These are phyloP conservation scores for Synergus umbraculus DNA, from an alignment of 2,888 invertebrate species.

Conservation along the genomic window DNA sequence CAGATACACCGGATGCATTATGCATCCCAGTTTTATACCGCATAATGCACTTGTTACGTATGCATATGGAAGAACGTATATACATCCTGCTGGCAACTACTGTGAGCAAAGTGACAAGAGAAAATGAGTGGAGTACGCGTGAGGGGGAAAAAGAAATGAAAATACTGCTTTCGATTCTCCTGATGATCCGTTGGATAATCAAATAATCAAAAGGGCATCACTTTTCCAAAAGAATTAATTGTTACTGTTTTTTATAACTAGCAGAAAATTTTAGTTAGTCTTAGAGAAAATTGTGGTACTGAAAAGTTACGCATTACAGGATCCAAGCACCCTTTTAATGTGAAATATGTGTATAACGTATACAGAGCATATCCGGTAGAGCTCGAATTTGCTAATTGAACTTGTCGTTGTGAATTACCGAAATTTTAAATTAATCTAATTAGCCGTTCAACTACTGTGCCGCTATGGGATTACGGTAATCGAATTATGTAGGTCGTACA, in stretches of 20 bases:
- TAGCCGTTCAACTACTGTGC: conserved; percentile 69
- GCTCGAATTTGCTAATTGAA: conserved; percentile 63
- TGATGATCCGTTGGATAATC: too few species aligned
- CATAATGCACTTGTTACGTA: conserved; percentile 71
- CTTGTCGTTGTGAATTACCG: conserved; percentile 60
- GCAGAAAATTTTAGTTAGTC: too few species aligned
- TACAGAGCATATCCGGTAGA: background rate
- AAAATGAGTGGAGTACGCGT: conserved; percentile 19
- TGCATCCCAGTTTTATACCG: conserved; percentile 68
- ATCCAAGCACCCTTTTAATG: background rate
- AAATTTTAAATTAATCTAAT: conserved; percentile 74
- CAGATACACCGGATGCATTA: conserved; percentile 68
- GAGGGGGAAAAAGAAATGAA: background rate
- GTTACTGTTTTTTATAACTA: too few species aligned
- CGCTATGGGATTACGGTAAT: conserved; percentile 71
- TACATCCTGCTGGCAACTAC: conserved; percentile 1
- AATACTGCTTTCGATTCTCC: background rate
- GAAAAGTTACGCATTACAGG: background rate
- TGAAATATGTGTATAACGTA: background rate
- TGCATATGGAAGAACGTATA: conserved; percentile 52
- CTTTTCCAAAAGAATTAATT: too few species aligned
- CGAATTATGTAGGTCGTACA: conserved; percentile 70
- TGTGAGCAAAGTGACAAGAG: background rate
- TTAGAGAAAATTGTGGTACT: too few species aligned
- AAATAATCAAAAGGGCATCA: too few species aligned